Conservation (phyloP, 1,140 invertebrate species). For the Augochlora pura region DNA sequence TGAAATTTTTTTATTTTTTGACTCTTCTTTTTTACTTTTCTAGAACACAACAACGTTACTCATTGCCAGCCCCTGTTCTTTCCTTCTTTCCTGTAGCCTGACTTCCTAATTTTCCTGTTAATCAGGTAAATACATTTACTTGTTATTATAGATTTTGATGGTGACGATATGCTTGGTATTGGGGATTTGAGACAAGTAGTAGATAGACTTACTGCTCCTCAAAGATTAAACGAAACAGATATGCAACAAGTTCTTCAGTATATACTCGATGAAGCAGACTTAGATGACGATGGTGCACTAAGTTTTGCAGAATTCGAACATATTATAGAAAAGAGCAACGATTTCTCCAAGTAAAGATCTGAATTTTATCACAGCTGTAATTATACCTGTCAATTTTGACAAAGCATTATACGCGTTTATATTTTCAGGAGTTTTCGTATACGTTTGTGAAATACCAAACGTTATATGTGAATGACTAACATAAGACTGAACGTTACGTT, state of each 20-base stretch:
- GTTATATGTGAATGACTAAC: slow-evolving; percentile 10
- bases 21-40: neutral
- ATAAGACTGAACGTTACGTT: slow-evolving; percentile 58
- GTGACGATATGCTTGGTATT: slow-evolving; percentile 93
- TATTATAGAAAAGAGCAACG: slow-evolving; percentile 94
- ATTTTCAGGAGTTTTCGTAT: slow-evolving; percentile 84
- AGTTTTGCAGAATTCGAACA: slow-evolving; percentile 98
- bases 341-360: slow-evolving; percentile 89
- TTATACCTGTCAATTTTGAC: neutral
- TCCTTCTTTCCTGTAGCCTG: no score
- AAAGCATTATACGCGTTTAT: slow-evolving; percentile 50
- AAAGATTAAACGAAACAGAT: slow-evolving; percentile 85
- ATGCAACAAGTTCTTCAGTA: slow-evolving; percentile 87
- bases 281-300: slow-evolving; percentile 94
- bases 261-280: slow-evolving; percentile 93
- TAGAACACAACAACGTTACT: no score
- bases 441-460: slow-evolving; percentile 79
- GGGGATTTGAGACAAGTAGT: slow-evolving; percentile 88
- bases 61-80: no score
- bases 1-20: neutral
- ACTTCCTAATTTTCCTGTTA: no score
- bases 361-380: neutral
- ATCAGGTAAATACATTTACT: slow-evolving; percentile 16
- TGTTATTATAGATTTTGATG: slow-evolving; percentile 90
- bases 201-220: slow-evolving; percentile 85